Evolutionary conservation across 92 coral and sea anemone species (phyloP).

Genomic region (Zoanthus sociatus): DNA sequence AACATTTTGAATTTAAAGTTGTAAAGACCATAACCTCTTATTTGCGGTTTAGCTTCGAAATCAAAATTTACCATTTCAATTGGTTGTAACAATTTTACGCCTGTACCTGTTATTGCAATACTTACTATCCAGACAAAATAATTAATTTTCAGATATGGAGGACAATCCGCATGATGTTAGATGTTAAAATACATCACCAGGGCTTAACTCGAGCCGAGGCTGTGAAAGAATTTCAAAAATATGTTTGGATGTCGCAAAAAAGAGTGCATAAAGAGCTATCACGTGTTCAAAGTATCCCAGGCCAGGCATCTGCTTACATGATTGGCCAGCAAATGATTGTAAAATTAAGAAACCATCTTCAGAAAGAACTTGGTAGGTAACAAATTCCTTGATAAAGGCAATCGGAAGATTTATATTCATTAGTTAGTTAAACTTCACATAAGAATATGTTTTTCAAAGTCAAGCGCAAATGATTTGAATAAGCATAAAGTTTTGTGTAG

Average conservation of each 20-base stretch:
- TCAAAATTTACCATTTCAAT: too few relatives aligned
- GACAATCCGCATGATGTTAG: conserved; percentile 71
- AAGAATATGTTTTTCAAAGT: too few relatives aligned
- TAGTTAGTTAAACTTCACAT: too few relatives aligned
- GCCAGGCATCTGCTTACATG: conserved; percentile 74
- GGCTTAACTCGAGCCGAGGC: conserved; percentile 77
- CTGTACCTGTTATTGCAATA: neutral
- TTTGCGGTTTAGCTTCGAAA: too few relatives aligned
- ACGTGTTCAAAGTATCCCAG: conserved; percentile 87
- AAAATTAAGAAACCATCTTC: conserved; percentile 51
- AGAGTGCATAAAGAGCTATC: conserved; percentile 77
- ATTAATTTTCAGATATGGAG: conserved; percentile 68
- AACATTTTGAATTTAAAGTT: too few relatives aligned
- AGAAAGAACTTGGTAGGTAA: conserved; percentile 12
- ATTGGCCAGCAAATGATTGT: conserved; percentile 74
- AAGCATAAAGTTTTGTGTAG: neutral
- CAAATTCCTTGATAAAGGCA: neutral
- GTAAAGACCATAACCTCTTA: too few relatives aligned
- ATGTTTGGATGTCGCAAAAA: conserved; percentile 78
- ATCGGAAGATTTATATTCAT: too few relatives aligned
- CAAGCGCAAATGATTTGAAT: neutral
- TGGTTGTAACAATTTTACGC: too few relatives aligned
- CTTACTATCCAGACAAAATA: neutral
- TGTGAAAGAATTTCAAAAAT: conserved; percentile 61
- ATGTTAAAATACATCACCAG: conserved; percentile 71